A percentile compares a stretch with the other conserved stretches of the same genome.
phyloP scores from a whole-genome alignment of 2,797 vertebrate species.

The Siniperca scherzeri region DNA sequence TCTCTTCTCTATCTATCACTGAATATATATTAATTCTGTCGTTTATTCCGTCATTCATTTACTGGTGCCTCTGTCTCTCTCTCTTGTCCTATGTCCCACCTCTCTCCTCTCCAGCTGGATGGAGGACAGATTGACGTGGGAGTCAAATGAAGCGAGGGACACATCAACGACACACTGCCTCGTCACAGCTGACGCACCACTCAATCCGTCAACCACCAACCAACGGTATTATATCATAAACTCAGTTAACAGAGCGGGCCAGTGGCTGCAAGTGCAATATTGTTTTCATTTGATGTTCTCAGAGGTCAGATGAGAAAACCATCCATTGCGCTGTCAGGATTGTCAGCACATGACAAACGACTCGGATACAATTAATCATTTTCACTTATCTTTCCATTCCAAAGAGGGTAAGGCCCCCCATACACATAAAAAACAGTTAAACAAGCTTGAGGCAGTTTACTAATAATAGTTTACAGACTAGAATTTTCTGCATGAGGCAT shows the following conservation, averaged over 20 bases:
- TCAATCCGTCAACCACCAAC: slow-evolving; percentile 77
- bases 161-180: slow-evolving; percentile 63
- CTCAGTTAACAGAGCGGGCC: slow-evolving; percentile 62
- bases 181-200: slow-evolving; percentile 66
- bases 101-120: slow-evolving; percentile 46
- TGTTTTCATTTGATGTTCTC: slow-evolving; percentile 74
- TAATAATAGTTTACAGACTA: slow-evolving; percentile 30
- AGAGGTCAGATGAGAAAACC: slow-evolving; percentile 78
- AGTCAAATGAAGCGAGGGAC: slow-evolving; percentile 71
- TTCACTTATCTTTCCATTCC: slow-evolving; percentile 71
- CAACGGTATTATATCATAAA: slow-evolving; percentile 68
- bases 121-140: slow-evolving; percentile 56
- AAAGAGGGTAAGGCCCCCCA: slow-evolving; percentile 32
- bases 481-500: slow-evolving; percentile 2
- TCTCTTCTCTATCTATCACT: background rate
- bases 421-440: slow-evolving; percentile 35
- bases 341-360: slow-evolving; percentile 77
- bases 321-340: slow-evolving; percentile 75
- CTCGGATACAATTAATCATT: slow-evolving; percentile 78
- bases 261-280: slow-evolving; percentile 67
- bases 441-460: slow-evolving; percentile 30
- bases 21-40: background rate
- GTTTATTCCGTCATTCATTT: slow-evolving; percentile 16
- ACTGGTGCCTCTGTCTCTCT: slow-evolving; percentile 4
- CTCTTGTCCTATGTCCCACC: background rate